Conservation (phyloP, 2,888 invertebrate genomes). For the Cabera pusaria region DNA sequence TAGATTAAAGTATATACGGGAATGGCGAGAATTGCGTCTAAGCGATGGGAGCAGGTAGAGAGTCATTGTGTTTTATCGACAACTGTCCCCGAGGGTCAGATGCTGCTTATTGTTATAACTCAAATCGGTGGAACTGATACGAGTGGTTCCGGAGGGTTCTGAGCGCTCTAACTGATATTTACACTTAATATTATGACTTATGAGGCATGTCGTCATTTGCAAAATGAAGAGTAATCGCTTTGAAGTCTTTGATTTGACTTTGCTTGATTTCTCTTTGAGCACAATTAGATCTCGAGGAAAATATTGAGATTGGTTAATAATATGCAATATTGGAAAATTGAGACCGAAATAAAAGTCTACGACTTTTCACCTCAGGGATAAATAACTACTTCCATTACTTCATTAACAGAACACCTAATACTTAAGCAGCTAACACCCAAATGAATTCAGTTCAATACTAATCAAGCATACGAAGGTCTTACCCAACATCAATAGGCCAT, state of each 20-base stretch:
- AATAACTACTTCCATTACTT: too few species aligned
- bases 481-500: slow-evolving; percentile 56
- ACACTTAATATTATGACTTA: slow-evolving; percentile 31
- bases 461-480: slow-evolving; percentile 55
- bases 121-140: slow-evolving; percentile 46
- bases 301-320: too few species aligned
- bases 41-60: slow-evolving; percentile 56
- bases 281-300: too few species aligned
- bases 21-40: slow-evolving; percentile 43
- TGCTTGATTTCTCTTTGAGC: too few species aligned
- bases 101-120: slow-evolving; percentile 43
- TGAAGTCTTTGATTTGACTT: too few species aligned
- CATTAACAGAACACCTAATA: slow-evolving; percentile 14
- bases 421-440: slow-evolving; percentile 25
- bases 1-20: too few species aligned
- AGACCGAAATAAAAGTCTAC: too few species aligned
- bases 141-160: slow-evolving; percentile 42
- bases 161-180: slow-evolving; percentile 42
- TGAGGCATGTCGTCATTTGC: too few species aligned
- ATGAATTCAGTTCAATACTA: slow-evolving; percentile 42
- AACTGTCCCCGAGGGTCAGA: slow-evolving; percentile 38
- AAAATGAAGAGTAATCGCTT: too few species aligned
- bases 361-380: too few species aligned
- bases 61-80: slow-evolving; percentile 46
- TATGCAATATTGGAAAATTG: too few species aligned